Evolutionary conservation across 2,888 invertebrate genomes (phyloP).

Genomic region (Stenotaenia linearis): DNA sequence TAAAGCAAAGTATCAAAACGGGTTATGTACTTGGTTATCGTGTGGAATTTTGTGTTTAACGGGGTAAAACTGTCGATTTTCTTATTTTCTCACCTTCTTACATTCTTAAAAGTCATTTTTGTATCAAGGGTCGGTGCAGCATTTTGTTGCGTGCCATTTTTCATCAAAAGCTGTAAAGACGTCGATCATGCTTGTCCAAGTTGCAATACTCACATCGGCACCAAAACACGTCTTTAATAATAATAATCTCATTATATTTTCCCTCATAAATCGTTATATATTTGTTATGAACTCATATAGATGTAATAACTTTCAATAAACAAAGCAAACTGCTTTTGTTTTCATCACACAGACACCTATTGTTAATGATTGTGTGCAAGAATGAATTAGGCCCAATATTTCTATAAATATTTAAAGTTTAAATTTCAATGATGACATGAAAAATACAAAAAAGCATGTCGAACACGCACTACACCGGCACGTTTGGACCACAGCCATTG

Average conservation of each 20-base stretch:
- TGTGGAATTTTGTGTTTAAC: not conserved
- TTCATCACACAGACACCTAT: too few relatives aligned
- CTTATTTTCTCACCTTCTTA: too few relatives aligned
- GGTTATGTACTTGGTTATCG: not conserved
- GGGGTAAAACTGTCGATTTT: not conserved
- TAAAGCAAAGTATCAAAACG: not conserved
- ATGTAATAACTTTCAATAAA: too few relatives aligned
- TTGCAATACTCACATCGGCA: not conserved
- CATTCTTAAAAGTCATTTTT: not conserved
- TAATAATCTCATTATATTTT: too few relatives aligned
- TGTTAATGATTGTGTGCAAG: too few relatives aligned
- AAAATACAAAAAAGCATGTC: not conserved
- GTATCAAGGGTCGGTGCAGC: not conserved
- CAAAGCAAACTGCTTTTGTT: too few relatives aligned
- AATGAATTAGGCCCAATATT: too few relatives aligned
- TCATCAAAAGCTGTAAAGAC: not conserved
- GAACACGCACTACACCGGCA: not conserved
- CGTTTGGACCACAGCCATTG: not conserved
- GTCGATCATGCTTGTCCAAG: not conserved
- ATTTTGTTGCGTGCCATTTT: not conserved
- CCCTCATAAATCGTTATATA: too few relatives aligned
- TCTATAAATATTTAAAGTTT: too few relatives aligned
- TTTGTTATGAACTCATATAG: too few relatives aligned
- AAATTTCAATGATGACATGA: too few relatives aligned
- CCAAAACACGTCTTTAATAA: not conserved